Percentiles rank a stretch among this genome's conserved stretches.
These are phyloP conservation scores for Agriopis marginaria DNA, from an alignment of 2,888 invertebrate species.

Conservation along the genomic window DNA sequence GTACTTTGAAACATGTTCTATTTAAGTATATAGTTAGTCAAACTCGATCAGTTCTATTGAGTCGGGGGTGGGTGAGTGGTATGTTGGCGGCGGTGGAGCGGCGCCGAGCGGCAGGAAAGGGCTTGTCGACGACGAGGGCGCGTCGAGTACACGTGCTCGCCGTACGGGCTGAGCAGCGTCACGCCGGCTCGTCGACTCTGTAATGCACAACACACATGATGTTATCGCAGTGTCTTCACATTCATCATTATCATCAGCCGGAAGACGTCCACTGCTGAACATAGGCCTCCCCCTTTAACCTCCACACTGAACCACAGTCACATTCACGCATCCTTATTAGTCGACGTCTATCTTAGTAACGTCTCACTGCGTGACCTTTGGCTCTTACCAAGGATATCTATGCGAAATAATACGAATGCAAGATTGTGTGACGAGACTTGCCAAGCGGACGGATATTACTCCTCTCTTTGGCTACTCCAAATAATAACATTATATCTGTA, in stretches of 20 bases:
- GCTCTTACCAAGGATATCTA: too few species aligned
- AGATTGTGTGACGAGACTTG: too few species aligned
- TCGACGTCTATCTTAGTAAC: background rate
- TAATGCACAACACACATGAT: constrained; percentile 46
- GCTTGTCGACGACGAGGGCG: constrained; percentile 68
- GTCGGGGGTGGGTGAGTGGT: constrained; percentile 52
- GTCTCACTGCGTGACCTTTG: background rate
- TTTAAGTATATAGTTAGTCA: constrained; percentile 46
- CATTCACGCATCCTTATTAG: background rate
- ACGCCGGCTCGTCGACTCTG: constrained; percentile 76
- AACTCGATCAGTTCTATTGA: constrained; percentile 54
- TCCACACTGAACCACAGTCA: too few species aligned
- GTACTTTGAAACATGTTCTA: constrained; percentile 48
- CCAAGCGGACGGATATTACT: too few species aligned
- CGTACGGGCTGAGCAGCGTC: constrained; percentile 64
- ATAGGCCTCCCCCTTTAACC: too few species aligned
- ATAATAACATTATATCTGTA: too few species aligned
- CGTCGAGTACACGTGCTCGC: constrained; percentile 72
- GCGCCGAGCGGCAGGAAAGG: constrained; percentile 66
- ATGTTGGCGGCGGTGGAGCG: constrained; percentile 57
- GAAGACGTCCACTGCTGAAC: too few species aligned
- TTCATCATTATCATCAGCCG: too few species aligned
- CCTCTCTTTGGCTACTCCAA: too few species aligned
- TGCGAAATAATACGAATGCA: too few species aligned
- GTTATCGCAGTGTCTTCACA: background rate